Evolutionary conservation across 2,113 vertebrate species (phyloP), one percentile per base, ranked within the genome.

Genomic region (Vulpes lagopus): DNA sequence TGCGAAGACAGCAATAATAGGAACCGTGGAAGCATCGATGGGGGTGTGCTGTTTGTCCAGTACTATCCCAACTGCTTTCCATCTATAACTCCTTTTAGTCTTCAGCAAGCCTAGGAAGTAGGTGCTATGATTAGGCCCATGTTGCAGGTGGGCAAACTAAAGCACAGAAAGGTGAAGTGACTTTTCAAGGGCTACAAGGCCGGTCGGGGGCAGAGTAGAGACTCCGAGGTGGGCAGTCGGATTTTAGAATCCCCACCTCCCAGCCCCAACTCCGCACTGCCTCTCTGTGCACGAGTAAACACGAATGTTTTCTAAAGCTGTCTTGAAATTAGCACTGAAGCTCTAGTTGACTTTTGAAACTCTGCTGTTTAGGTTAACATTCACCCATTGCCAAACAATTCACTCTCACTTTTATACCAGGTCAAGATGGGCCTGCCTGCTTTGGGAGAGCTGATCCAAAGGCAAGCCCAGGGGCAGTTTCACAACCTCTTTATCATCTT

Each of bases 341-440:
- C 83, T 62, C 27, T 94, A 55, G 73, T 76, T 93, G 94, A 85
- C 95, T 96, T 96, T 95, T 97, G 90, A 96, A 96, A 95, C 64
- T 79, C 49, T 53, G 9, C n/a, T 92, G 3, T 83, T 92, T 89
- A 88, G 59, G 85, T 93, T 97, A 94, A 95, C 87, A 96, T 96
- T 98, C 74, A 97, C 57, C 57, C 38, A 65, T 65, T 91, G 43
- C 79, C 94, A 97, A 94, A 94, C 96, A 97, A 30, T 64, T 59
- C 9, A 5, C 20, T 25, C 65, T 96, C n/a, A 30, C 49, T 92
- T 95, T 96, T 93, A 65, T 14, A 85, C 14, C 35, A 88, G 67
- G 84, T 81, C 25, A 71, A 78, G 64, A 55, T 27, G 76, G 87
- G 11, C 32, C 64, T 94, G 20, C 15, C 14, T 78, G 35, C 81